These are phyloP conservation scores for Apis florea DNA, from an alignment of 1,140 invertebrate species.

Conservation along the genomic window DNA sequence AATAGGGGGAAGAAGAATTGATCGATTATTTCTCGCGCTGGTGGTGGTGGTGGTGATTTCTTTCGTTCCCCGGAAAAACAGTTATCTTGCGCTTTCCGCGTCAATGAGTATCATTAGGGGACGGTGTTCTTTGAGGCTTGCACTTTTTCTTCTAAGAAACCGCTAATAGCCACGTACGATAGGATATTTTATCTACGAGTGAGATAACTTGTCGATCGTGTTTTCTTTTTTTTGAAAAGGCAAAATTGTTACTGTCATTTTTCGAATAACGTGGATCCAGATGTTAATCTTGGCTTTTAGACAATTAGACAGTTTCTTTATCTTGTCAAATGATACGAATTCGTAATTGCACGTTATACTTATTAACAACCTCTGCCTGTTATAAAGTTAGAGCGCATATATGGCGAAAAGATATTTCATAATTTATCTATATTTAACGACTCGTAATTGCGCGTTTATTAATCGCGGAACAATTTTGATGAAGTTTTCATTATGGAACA, in stretches of 20 bases:
- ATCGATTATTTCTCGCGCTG: slow-evolving; percentile 33
- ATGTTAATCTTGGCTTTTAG: too few species aligned
- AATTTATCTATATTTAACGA: neutral
- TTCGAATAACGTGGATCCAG: neutral
- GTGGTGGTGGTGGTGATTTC: slow-evolving; percentile 12
- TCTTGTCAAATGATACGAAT: too few species aligned
- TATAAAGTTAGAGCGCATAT: neutral
- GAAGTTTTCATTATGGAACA: neutral
- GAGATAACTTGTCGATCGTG: too few species aligned
- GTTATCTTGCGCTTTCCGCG: slow-evolving; percentile 42
- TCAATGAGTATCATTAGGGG: slow-evolving; percentile 16
- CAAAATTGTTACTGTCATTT: too few species aligned
- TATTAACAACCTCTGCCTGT: too few species aligned
- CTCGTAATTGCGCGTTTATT: neutral
- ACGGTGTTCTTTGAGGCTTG: neutral
- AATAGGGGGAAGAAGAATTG: slow-evolving; percentile 30
- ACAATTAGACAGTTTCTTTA: too few species aligned
- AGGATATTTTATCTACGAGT: neutral
- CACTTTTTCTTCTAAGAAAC: neutral
- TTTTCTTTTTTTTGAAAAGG: too few species aligned
- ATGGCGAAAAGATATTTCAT: neutral
- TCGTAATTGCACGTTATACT: too few species aligned
- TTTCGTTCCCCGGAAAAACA: slow-evolving; percentile 30
- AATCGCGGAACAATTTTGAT: neutral
- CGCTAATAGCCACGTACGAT: neutral